phyloP scores from a whole-genome alignment of 2,113 vertebrate species.

The Perca fluviatilis region DNA sequence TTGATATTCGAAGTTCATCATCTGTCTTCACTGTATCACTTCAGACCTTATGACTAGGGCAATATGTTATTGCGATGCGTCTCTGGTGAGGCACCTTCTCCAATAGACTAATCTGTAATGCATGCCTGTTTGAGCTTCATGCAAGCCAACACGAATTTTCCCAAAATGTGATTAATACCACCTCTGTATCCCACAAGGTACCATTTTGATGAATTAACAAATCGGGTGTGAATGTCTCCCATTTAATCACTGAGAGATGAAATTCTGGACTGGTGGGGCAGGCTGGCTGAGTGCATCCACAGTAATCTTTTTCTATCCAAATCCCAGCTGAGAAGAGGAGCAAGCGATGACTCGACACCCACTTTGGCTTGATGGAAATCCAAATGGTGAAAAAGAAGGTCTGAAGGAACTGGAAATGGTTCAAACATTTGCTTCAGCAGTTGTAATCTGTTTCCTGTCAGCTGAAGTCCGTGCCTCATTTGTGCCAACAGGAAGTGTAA shows the following conservation, averaged over 20 bases:
- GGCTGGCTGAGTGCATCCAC: slow-evolving; percentile 58
- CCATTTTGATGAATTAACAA: slow-evolving; percentile 80
- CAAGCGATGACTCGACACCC: slow-evolving; percentile 58
- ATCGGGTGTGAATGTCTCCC: slow-evolving; percentile 74
- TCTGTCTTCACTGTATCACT: slow-evolving; percentile 55
- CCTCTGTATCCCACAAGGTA: slow-evolving; percentile 65
- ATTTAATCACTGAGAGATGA: slow-evolving; percentile 79
- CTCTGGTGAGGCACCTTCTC: slow-evolving; percentile 57
- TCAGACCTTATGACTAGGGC: slow-evolving; percentile 54
- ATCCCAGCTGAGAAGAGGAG: slow-evolving; percentile 53
- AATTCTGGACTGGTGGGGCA: slow-evolving; percentile 53
- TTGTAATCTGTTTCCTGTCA: slow-evolving; percentile 47
- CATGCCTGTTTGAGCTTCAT: slow-evolving; percentile 67
- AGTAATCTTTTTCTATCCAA: slow-evolving; percentile 71
- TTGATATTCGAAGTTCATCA: slow-evolving; percentile 49
- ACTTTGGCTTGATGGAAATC: slow-evolving; percentile 60
- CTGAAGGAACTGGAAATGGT: slow-evolving; percentile 25
- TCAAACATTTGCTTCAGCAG: slow-evolving; percentile 17
- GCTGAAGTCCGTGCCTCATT: slow-evolving; percentile 11
- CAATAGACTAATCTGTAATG: slow-evolving; percentile 70
- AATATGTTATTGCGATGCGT: slow-evolving; percentile 61
- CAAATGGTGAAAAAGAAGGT: slow-evolving; percentile 42
- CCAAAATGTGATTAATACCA: slow-evolving; percentile 79
- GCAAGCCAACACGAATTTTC: slow-evolving; percentile 69
- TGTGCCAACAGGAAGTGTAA: slow-evolving; percentile 38